Evolutionary conservation across 2,888 invertebrate species (phyloP).

Genomic region (Parnassius smintheus): DNA sequence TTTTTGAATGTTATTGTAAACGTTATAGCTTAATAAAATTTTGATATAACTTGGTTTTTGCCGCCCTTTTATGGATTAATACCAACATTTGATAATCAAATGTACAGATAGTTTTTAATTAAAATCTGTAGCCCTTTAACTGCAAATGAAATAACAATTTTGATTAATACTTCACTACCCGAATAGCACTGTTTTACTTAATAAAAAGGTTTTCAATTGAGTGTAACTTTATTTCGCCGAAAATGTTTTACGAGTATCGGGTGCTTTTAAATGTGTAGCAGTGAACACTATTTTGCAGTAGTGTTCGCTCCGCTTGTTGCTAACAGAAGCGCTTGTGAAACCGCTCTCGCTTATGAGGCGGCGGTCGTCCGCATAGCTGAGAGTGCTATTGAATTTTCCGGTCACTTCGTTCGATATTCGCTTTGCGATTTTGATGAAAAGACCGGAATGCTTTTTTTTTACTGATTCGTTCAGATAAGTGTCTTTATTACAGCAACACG

Average conservation of each 20-base stretch:
- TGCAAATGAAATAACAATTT: constrained; percentile 44
- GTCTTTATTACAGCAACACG: too few relatives aligned
- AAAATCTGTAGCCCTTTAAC: constrained; percentile 36
- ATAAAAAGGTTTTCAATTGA: constrained; percentile 37
- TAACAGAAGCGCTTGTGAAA: constrained; percentile 31
- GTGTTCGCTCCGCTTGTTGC: constrained; percentile 26
- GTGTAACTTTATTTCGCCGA: constrained; percentile 45
- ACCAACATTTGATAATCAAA: constrained; percentile 31
- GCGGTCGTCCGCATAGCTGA: constrained; percentile 33
- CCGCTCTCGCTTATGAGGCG: constrained; percentile 31
- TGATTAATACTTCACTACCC: constrained; percentile 42
- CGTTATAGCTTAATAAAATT: constrained; percentile 20
- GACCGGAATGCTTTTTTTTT: constrained; percentile 35
- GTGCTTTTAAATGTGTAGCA: constrained; percentile 34
- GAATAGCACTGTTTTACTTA: constrained; percentile 42
- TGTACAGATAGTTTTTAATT: constrained; percentile 32
- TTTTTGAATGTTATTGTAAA: constrained; percentile 11
- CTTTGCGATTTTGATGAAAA: constrained; percentile 47
- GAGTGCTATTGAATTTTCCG: constrained; percentile 57
- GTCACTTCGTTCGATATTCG: constrained; percentile 51
- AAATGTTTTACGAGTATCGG: constrained; percentile 42
- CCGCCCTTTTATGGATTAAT: constrained; percentile 8
- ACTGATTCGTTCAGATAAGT: constrained; percentile 31
- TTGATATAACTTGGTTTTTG: constrained; percentile 20
- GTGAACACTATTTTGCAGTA: constrained; percentile 20